phyloP scores from a whole-genome alignment of 1,140 invertebrate species.

The Drosophila bocki region DNA sequence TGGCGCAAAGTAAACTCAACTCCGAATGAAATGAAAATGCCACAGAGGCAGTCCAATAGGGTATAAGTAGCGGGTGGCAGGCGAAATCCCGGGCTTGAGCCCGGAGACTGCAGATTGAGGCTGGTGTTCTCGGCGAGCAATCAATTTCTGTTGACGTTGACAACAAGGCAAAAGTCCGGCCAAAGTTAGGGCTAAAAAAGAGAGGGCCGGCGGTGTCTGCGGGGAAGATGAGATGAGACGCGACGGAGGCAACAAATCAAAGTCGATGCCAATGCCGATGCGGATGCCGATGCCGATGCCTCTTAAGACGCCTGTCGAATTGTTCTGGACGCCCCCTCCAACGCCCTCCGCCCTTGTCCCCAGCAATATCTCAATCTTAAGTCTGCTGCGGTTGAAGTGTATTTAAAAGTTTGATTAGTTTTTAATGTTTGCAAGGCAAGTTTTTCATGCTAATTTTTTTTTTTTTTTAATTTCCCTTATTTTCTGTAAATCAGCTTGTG shows the following conservation, averaged over 20 bases:
- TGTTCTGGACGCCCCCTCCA: constrained; percentile 29
- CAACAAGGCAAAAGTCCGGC: constrained; percentile 83
- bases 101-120: constrained; percentile 11
- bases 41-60: constrained; percentile 77
- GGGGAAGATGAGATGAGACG: constrained; percentile 30
- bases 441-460: constrained; percentile 19
- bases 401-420: constrained; percentile 84
- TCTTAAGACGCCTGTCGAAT: constrained; percentile 82
- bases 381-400: constrained; percentile 76
- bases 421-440: constrained; percentile 73
- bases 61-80: constrained; percentile 32
- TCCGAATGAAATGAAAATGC: constrained; percentile 82
- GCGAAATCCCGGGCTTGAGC: constrained; percentile 2
- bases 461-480: constrained; percentile 26
- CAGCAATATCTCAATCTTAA: constrained; percentile 67
- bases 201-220: not conserved
- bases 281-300: constrained; percentile 32
- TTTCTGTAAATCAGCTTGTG: constrained; percentile 43
- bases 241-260: constrained; percentile 70
- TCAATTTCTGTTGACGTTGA: constrained; percentile 84
- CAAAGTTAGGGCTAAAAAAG: constrained; percentile 70
- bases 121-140: constrained; percentile 66
- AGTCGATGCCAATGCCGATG: constrained; percentile 54
- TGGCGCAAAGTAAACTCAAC: constrained; percentile 79
- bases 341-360: not conserved